Evolutionary conservation across 2,888 invertebrate genomes (phyloP).

Genomic region (Clitarchus hookeri): DNA sequence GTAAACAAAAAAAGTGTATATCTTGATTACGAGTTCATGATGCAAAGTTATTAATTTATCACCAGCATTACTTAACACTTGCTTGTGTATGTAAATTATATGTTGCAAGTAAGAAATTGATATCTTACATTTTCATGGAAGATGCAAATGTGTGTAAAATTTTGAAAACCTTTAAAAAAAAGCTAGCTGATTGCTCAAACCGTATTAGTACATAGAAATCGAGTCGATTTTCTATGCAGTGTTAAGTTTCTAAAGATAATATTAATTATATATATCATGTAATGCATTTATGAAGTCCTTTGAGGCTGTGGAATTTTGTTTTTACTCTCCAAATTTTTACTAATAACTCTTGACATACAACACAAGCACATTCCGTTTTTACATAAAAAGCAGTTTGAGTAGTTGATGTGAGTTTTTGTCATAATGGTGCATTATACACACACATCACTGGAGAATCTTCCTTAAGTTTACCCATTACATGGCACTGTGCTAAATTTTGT

Average conservation of each 20-base stretch:
- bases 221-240: slow-evolving; percentile 20
- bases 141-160: slow-evolving; percentile 16
- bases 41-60: slow-evolving; percentile 22
- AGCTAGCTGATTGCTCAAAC: slow-evolving; percentile 19
- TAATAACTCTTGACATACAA: slow-evolving; percentile 18
- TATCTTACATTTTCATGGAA: slow-evolving; percentile 5
- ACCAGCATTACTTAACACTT: slow-evolving; percentile 4
- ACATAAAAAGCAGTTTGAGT: not conserved
- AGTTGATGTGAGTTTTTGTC: slow-evolving; percentile 1
- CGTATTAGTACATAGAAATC: slow-evolving; percentile 23
- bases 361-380: slow-evolving; percentile 21
- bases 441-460: not conserved
- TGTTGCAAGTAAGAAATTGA: not conserved
- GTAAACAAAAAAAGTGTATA: slow-evolving; percentile 16
- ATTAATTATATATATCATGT: slow-evolving; percentile 18
- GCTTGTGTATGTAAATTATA: not conserved
- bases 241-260: slow-evolving; percentile 21
- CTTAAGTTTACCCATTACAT: not conserved
- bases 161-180: slow-evolving; percentile 17
- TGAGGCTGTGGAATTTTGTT: slow-evolving; percentile 25
- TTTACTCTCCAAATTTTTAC: slow-evolving; percentile 24
- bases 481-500: not conserved
- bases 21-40: slow-evolving; percentile 22
- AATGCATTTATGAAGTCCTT: slow-evolving; percentile 26
- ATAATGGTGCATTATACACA: not conserved